These are phyloP conservation scores for Bombus superbus DNA, from an alignment of 1,140 invertebrate species.

Conservation along the genomic window DNA sequence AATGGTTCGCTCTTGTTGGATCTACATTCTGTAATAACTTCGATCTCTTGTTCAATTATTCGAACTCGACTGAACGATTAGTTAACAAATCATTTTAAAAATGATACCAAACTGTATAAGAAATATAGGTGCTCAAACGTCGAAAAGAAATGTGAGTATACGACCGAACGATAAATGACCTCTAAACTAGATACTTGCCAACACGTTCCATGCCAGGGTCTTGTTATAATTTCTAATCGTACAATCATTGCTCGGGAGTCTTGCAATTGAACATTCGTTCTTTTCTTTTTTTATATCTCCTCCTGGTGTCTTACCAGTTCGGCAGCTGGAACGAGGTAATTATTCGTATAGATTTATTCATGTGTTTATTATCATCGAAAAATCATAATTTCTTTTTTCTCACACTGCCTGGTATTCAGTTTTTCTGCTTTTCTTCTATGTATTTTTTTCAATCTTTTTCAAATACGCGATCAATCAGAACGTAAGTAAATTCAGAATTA, in stretches of 20 bases:
- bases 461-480: not conserved
- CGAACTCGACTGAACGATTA: not conserved
- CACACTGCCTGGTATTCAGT: not conserved
- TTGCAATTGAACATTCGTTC: slow-evolving; percentile 41
- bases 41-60: not conserved
- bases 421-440: not conserved
- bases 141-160: slow-evolving; percentile 77
- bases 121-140: slow-evolving; percentile 69
- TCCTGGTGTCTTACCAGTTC: slow-evolving; percentile 69
- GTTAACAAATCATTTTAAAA: slow-evolving; percentile 32
- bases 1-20: slow-evolving; percentile 16
- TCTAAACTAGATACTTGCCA: slow-evolving; percentile 61
- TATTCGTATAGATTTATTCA: slow-evolving; percentile 58
- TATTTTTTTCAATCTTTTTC: too few species aligned
- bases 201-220: slow-evolving; percentile 47
- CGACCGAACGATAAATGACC: slow-evolving; percentile 71
- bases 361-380: slow-evolving; percentile 6
- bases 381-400: not conserved
- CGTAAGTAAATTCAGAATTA: not conserved
- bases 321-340: slow-evolving; percentile 81
- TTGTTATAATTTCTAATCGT: slow-evolving; percentile 42
- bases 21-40: slow-evolving; percentile 19
- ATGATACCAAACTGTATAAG: slow-evolving; percentile 78
- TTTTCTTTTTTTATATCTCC: slow-evolving; percentile 49
- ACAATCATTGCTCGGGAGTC: not conserved